Base-by-base conservation (phyloP, 1,140 invertebrate species). In the Eupristina koningsbergeri region DNA sequence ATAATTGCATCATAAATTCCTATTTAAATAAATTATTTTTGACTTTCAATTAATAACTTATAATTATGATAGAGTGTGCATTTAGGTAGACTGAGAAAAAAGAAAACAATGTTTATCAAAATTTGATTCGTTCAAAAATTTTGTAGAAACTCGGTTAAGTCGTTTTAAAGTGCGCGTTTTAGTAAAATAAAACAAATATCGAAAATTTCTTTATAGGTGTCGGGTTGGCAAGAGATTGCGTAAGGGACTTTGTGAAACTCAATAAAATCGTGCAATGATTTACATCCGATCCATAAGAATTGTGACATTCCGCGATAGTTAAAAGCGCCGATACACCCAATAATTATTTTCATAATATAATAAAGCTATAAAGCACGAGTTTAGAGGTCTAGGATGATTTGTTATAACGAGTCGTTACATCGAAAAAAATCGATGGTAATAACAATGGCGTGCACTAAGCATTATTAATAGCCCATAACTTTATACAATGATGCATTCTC, bases 401-500 rank as follows among this genome's bases (percentile, higher is more conserved):
- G 58, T 73, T 73, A 50, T 61, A 73, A 73, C 79, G 67, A 73
- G 79, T 45, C 34, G 26, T 71, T 81, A 61, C 19, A 31, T 73
- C 41, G 36, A 8, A 73, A 73, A 73, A 58, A n/a, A 73, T 41
- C 9, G 34, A 67, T 26, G 29, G 41, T 19, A 47, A 50, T 61
- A 80, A 71, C 45, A 39, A 31, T n/a, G 69, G 22, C 36, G n/a
- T 41, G 45, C 53, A 63, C 8, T 76, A 45, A 31, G 73, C 53
- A 34, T 81, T 81, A 76, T 81, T 81, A 81, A 77, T 76, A 77
- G 81, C 61, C 34, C 73, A 34, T 81, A 81, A 75, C 41, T 36
- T 2, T 34, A 78, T 64, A 64, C 39, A 75, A 81, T 50, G 39
- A 81, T 58, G 74, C 50, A 41, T 80, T 79, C 78, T 41, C 78